Percentiles rank a stretch among this genome's conserved stretches.
Conservation (phyloP, 2,888 invertebrate genomes). For the Amaurobius ferox region DNA sequence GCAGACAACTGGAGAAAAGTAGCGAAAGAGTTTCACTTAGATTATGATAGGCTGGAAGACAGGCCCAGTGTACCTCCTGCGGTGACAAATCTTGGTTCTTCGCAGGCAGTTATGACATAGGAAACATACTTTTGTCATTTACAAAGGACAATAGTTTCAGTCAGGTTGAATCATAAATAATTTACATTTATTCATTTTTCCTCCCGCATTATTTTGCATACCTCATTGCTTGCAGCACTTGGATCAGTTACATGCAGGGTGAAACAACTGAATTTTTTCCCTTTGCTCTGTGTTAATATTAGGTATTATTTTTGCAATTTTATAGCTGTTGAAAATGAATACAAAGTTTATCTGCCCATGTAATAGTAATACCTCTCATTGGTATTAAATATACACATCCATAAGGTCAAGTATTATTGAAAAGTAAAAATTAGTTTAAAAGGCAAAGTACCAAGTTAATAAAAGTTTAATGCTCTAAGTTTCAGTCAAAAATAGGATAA, state of each 20-base stretch:
- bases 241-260: conserved; percentile 47
- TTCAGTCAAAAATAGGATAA: too few species aligned
- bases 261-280: conserved; percentile 15
- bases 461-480: too few species aligned
- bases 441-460: too few species aligned
- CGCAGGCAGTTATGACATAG: conserved; percentile 61
- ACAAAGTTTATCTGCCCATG: too few species aligned
- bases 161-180: conserved; percentile 42
- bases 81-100: conserved; percentile 36
- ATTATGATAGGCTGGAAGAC: conserved; percentile 98
- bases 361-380: too few species aligned
- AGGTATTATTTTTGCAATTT: too few species aligned
- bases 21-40: conserved; percentile 98
- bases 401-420: too few species aligned
- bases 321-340: too few species aligned
- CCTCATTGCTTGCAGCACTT: conserved; percentile 65
- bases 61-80: conserved; percentile 81
- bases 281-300: too few species aligned
- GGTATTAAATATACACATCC: too few species aligned
- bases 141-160: conserved; percentile 45
- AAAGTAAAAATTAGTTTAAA: too few species aligned
- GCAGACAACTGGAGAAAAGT: conserved; percentile 99
- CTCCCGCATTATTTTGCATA: conserved; percentile 36
- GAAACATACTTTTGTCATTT: conserved; percentile 30
- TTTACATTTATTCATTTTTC: conserved; percentile 51